Evolutionary conservation across 2,113 vertebrate species (phyloP), one percentile per base, ranked within the genome.

Genomic region (Acanthochromis polyacanthus): DNA sequence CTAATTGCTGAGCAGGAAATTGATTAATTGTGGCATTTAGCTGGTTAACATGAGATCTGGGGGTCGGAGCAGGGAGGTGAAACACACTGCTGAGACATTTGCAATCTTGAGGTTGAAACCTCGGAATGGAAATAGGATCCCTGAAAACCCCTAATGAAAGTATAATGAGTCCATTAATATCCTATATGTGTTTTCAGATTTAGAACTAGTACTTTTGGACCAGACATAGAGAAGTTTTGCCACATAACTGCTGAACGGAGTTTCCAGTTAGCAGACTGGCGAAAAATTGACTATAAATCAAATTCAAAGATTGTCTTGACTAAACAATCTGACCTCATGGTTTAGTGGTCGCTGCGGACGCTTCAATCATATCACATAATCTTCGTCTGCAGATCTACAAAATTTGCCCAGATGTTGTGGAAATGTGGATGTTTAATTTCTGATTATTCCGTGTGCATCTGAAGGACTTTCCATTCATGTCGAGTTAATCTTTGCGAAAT

Each of bases 1-100:
- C 61, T 86, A 78, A 84, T 89, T 77, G 59, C 59, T 63, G 50
- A 43, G 30, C 15, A 84, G 81, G 82, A 92, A 88, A 88, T 80
- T 48, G 83, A 86, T 89, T 83, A 83, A 89, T 89, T 85, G 68
- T 15, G 15, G 71, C 53, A 50, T 78, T 91, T 85, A 78, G 69
- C 75, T 79, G 40, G 79, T 72, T 61, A 68, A 68, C 61, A 4
- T 65, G 30, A 50, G 57, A 53, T 43, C 59, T 68, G 62, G 46
- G 32, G 10, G 71, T 25, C 50, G 10, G 36, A 58, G 40, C n/a
- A 61, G 63, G 28, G 23, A 64, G 16, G 22, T 46, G 50, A 50
- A 75, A 40, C 48, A 69, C 22, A 45, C 55, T n/a, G 19, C 61
- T 58, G 43, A 50, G 53, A 73, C 52, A 68, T 76, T 86, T 84